Evolutionary conservation across 2,113 vertebrate species (phyloP).

Genomic region (Centropus unirufus): DNA sequence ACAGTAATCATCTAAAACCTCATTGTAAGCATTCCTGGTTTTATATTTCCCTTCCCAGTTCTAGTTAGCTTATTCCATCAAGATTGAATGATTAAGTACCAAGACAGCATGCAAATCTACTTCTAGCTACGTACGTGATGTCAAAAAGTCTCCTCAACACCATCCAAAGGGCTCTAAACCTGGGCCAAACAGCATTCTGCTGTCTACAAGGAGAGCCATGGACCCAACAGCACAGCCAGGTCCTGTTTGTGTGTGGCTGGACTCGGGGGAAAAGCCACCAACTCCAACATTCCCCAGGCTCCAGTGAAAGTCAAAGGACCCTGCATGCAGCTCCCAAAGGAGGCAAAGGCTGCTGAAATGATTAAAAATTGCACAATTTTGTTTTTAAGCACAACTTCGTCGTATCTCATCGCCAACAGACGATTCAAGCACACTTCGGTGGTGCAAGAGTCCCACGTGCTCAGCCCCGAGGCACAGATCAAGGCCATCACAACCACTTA

Average conservation of each 20-base stretch:
- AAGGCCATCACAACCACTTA: background rate
- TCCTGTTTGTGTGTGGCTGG: background rate
- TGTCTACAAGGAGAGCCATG: rapidly evolving
- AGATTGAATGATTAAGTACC: background rate
- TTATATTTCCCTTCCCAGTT: background rate
- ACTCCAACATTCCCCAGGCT: background rate
- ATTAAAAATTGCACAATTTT: background rate
- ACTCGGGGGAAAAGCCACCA: background rate
- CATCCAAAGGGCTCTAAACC: no score
- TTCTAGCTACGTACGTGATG: rapidly evolving
- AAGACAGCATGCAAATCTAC: background rate
- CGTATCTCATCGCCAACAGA: background rate
- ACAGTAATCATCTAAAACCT: background rate
- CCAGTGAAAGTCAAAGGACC: background rate
- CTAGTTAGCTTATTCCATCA: no score
- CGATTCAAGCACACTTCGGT: rapidly evolving
- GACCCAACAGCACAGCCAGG: background rate
- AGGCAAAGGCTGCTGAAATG: background rate
- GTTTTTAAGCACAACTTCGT: background rate
- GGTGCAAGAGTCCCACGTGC: background rate
- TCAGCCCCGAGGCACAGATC: background rate
- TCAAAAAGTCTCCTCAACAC: background rate
- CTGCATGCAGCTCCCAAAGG: background rate
- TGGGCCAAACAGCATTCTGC: background rate
- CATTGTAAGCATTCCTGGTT: background rate